Percentiles rank a stretch among this genome's conserved stretches.
phyloP scores from a whole-genome alignment of 2,888 invertebrate genomes.

The Hydrotaea diabolus region DNA sequence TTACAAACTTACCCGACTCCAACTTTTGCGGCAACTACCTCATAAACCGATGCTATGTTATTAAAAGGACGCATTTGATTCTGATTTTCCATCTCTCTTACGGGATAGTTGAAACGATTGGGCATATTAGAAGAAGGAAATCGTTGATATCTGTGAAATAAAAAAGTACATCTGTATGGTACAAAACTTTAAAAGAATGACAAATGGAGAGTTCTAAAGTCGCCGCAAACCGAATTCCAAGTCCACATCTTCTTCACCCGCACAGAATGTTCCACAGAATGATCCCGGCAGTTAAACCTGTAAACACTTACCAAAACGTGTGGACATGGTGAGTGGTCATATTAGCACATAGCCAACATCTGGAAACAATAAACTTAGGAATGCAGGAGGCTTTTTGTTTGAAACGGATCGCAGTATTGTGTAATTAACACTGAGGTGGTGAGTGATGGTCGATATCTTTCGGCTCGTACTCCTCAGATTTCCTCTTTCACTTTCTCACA shows the following conservation, averaged over 20 bases:
- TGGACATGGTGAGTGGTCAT: background rate
- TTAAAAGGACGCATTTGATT: slow-evolving; percentile 67
- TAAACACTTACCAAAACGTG: slow-evolving; percentile 53
- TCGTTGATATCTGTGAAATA: slow-evolving; percentile 62
- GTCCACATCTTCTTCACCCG: slow-evolving; percentile 1
- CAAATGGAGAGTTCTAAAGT: slow-evolving; percentile 33
- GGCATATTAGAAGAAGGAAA: slow-evolving; percentile 55
- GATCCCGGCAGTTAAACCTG: slow-evolving; percentile 11
- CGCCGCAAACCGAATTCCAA: slow-evolving; percentile 27
- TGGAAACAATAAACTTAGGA: slow-evolving; percentile 7
- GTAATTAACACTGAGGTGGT: background rate
- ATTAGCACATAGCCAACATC: background rate
- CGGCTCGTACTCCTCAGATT: background rate
- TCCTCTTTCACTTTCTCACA: background rate
- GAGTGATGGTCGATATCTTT: background rate
- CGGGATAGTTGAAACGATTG: slow-evolving; percentile 62
- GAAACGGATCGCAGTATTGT: background rate
- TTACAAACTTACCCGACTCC: slow-evolving; percentile 76
- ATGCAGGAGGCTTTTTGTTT: background rate
- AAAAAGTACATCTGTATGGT: slow-evolving; percentile 32
- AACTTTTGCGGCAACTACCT: slow-evolving; percentile 79
- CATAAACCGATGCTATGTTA: slow-evolving; percentile 78
- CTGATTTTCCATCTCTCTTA: slow-evolving; percentile 49
- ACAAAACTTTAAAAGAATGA: slow-evolving; percentile 17
- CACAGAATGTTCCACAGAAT: background rate